A percentile compares a stretch with the other conserved stretches of the same genome.
Evolutionary conservation across 2,797 vertebrate species (phyloP).

Genomic region (Malurus splendens): DNA sequence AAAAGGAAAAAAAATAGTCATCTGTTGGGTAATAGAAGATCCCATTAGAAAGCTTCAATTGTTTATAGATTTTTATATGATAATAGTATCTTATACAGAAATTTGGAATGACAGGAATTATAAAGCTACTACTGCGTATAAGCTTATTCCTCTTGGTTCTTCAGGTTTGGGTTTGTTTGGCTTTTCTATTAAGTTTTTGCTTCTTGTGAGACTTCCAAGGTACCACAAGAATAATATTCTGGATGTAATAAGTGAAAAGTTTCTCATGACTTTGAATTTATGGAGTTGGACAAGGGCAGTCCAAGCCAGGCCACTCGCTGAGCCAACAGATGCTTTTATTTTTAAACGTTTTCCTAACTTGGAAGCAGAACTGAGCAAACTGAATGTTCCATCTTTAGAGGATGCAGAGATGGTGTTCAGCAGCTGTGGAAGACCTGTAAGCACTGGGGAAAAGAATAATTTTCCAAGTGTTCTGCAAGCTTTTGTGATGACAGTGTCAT

Average conservation of each 20-base stretch:
- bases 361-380: constrained; percentile 16
- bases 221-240: neutral
- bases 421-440: neutral
- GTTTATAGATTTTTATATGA: neutral
- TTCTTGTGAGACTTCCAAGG: neutral
- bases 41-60: neutral
- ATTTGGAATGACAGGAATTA: neutral
- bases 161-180: neutral
- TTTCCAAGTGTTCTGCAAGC: neutral
- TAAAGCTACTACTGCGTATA: neutral
- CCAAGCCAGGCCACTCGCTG: neutral
- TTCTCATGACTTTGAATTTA: neutral
- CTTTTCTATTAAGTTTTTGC: neutral
- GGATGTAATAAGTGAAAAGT: neutral
- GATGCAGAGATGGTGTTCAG: neutral
- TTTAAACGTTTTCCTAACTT: constrained; percentile 13
- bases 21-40: neutral
- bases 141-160: neutral
- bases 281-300: neutral
- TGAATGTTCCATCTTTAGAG: neutral
- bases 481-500: neutral
- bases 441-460: neutral
- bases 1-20: neutral
- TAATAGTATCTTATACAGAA: neutral
- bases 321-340: constrained; percentile 45